Evolutionary conservation across 2,888 invertebrate species (phyloP).

Genomic region (Chirona hameri): DNA sequence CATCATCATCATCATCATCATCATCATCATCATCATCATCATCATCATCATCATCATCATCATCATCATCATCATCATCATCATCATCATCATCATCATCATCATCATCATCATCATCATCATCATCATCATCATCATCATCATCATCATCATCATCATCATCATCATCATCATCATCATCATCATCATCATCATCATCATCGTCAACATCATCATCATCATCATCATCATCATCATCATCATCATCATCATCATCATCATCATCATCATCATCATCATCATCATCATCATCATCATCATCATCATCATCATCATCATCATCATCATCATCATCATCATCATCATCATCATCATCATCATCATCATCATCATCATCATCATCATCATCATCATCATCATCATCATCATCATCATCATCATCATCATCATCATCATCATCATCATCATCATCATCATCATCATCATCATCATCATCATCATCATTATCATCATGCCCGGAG

Average conservation of each 20-base stretch:
- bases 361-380: slow-evolving; percentile 22
- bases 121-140: slow-evolving; percentile 22
- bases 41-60: slow-evolving; percentile 22
- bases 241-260: slow-evolving; percentile 22
- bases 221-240: slow-evolving; percentile 22
- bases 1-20: too few species aligned
- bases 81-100: slow-evolving; percentile 22
- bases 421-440: slow-evolving; percentile 22
- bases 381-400: slow-evolving; percentile 22
- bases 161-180: slow-evolving; percentile 22
- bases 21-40: slow-evolving; percentile 22
- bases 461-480: too few species aligned
- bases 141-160: slow-evolving; percentile 22
- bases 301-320: slow-evolving; percentile 22
- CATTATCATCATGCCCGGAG: too few species aligned
- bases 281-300: slow-evolving; percentile 22
- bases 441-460: background rate
- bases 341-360: slow-evolving; percentile 22
- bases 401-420: slow-evolving; percentile 22
- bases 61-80: slow-evolving; percentile 22
- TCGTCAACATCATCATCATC: slow-evolving; percentile 11
- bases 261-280: slow-evolving; percentile 22
- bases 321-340: slow-evolving; percentile 22
- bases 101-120: slow-evolving; percentile 22
- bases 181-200: slow-evolving; percentile 22